Evolutionary conservation across 2,797 vertebrate genomes (phyloP), one percentile per base, ranked within the genome.

Genomic region (Accipiter superciliosus): DNA sequence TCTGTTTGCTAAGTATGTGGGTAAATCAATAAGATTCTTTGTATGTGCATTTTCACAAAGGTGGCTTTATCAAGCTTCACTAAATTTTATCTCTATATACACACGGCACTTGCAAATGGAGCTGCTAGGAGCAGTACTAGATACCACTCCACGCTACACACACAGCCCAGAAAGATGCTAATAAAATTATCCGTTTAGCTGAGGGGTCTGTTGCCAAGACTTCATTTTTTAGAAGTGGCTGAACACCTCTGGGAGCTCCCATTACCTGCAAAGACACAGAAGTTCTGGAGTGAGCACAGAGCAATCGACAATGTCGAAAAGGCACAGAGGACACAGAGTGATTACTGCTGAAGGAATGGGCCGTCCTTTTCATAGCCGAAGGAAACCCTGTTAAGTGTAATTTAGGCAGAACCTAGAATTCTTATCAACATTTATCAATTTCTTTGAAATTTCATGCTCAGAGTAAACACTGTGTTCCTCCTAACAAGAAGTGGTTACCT

Each of bases 251-350:
- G 12, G 57, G 49, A 62, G 47, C 15, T 76, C 26, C 37, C 28
- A 6, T 33, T 18, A 40, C 57, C 37, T 90, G 35, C 37, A n/a
- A 53, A 82, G 47, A 67, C 13, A 72, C 16, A 14, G 20, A 52
- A 26, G 29, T 55, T 47, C 62, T 55, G 63, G 55, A 77, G 40
- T 22, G 10, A 31, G 37, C n/a, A 22, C 62, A 24, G 21, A 67
- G 25, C 49, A 42, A 13, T 19, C 1, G 0, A 3, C n/a, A 6
- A 10, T 1, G 6, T 5, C 31, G 40, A 69, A 37, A 40, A 69
- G 45, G 33, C 39, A 35, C 39, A n/a, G 16, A 73, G 4, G 15
- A 33, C 28, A 35, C 5, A 4, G 62, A 40, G 31, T 9, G 9
- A 49, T 28, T 18, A 42, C 8, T 7, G 25, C 20, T 40, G 49